Percentiles rank a stretch among this genome's conserved stretches.
Conservation (phyloP, 2,888 invertebrate genomes). For the Tipula lateralis region DNA sequence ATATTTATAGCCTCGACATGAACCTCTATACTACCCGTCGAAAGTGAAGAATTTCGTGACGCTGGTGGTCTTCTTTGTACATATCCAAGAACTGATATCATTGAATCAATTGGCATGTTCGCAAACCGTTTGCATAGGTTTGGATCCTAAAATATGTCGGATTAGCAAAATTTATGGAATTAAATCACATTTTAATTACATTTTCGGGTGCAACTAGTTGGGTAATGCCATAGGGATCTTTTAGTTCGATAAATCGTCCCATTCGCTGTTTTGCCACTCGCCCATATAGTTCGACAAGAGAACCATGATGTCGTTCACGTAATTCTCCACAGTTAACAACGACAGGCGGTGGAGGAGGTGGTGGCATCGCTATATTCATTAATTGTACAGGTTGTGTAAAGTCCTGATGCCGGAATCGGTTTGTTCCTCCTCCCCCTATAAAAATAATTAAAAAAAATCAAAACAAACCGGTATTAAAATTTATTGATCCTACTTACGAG, state of each 20-base stretch:
- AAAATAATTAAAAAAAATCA: neutral
- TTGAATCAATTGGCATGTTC: slow-evolving; percentile 48
- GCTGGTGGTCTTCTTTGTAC: slow-evolving; percentile 45
- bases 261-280: slow-evolving; percentile 58
- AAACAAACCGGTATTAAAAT: neutral
- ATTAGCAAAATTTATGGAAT: neutral
- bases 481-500: neutral
- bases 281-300: slow-evolving; percentile 56
- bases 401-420: neutral
- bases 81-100: slow-evolving; percentile 46
- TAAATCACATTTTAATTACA: slow-evolving; percentile 36
- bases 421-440: neutral
- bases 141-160: slow-evolving; percentile 40
- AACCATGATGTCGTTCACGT: slow-evolving; percentile 51
- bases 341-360: slow-evolving; percentile 46
- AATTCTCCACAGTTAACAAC: slow-evolving; percentile 57
- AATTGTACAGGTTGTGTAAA: neutral
- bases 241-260: slow-evolving; percentile 56
- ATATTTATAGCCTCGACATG: slow-evolving; percentile 46
- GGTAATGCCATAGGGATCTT: slow-evolving; percentile 59
- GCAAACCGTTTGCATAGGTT: slow-evolving; percentile 47
- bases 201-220: slow-evolving; percentile 53
- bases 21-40: slow-evolving; percentile 50
- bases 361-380: slow-evolving; percentile 33
- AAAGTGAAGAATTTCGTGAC: slow-evolving; percentile 46